These are phyloP conservation scores for Calameuta pallipes DNA, from an alignment of 2,888 invertebrate species.

Conservation along the genomic window DNA sequence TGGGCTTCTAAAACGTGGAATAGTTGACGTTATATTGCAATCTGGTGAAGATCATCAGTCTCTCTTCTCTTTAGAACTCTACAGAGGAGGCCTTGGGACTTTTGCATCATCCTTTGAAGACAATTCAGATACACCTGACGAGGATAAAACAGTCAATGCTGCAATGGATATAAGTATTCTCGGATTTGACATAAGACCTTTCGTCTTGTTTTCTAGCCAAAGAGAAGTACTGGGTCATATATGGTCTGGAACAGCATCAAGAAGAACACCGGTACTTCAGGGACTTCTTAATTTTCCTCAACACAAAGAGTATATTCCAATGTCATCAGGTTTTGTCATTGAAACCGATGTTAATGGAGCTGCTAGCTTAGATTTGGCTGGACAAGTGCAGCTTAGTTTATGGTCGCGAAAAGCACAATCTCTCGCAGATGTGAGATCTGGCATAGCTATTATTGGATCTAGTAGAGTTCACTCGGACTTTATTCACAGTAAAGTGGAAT, in stretches of 20 bases:
- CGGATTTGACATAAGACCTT: constrained; percentile 80
- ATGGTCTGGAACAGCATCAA: constrained; percentile 87
- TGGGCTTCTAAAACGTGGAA: constrained; percentile 81
- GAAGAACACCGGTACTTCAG: constrained; percentile 82
- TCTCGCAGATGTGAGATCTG: constrained; percentile 79
- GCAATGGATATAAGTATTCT: constrained; percentile 84
- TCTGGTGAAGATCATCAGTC: constrained; percentile 70
- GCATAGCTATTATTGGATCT: constrained; percentile 74
- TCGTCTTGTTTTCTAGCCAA: constrained; percentile 84
- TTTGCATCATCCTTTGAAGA: constrained; percentile 67
- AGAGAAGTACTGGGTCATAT: constrained; percentile 88
- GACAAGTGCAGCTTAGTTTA: constrained; percentile 82
- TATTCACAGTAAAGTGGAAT: constrained; percentile 75
- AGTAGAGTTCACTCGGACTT: constrained; percentile 75
- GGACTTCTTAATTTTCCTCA: constrained; percentile 78
- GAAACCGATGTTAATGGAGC: constrained; percentile 77
- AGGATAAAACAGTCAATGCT: constrained; percentile 76
- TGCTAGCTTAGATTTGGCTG: constrained; percentile 82
- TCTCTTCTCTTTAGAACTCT: constrained; percentile 80
- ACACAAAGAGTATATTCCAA: constrained; percentile 74
- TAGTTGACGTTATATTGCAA: constrained; percentile 77
- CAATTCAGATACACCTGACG: constrained; percentile 61
- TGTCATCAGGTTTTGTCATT: constrained; percentile 79
- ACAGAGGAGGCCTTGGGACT: constrained; percentile 79
- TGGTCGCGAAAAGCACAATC: constrained; percentile 87